Evolutionary conservation across 1,140 invertebrate species (phyloP), one percentile per base, ranked within the genome.

Genomic region (Euglossa dilemma): DNA sequence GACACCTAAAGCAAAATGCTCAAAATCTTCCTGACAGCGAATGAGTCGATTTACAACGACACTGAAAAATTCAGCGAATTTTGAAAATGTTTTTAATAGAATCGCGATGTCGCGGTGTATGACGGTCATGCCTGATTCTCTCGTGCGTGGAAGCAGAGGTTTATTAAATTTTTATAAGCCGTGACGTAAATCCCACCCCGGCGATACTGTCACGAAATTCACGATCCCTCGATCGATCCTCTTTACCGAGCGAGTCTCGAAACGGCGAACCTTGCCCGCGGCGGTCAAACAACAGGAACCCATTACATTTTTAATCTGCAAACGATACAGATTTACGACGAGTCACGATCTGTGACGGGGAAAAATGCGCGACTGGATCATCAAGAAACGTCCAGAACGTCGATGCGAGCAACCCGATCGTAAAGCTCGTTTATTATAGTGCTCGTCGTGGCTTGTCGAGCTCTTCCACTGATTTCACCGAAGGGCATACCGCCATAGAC

Each of bases 351-450:
- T 9, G 45, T 9, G 57, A 63, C 25, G 43, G 73, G 5, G 57
- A 61, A 63, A 75, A 75, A 75, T 23, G 45, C 43, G 43, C 45
- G n/a, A n/a, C 52, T 56, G 20, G 61, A 75, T 36, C 71, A 54
- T 57, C 36, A 7, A 25, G 64, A 66, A 86, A 82, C 28, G 74
- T 52, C 77, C 50, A 66, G 36, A 57, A 83, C 47, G 28, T 71
- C 66, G 66, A 69, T 69, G n/a, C 45, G 43, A 45, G 45, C 23
- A 11, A 45, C 2, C 47, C n/a, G 57, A 28, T 73, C 73, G 70
- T 84, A 85, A 78, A 74, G 47, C 66, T 66, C 47, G 78, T 85
- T 86, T 84, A 74, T 86, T 85, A 64, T 69, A 47, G 45, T n/a
- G 8, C 50, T 85, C 20, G 56, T 69, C 23, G 43, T 47, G 66